phyloP scores from a whole-genome alignment of 2,113 vertebrate species.

The Delphinapterus leucas region DNA sequence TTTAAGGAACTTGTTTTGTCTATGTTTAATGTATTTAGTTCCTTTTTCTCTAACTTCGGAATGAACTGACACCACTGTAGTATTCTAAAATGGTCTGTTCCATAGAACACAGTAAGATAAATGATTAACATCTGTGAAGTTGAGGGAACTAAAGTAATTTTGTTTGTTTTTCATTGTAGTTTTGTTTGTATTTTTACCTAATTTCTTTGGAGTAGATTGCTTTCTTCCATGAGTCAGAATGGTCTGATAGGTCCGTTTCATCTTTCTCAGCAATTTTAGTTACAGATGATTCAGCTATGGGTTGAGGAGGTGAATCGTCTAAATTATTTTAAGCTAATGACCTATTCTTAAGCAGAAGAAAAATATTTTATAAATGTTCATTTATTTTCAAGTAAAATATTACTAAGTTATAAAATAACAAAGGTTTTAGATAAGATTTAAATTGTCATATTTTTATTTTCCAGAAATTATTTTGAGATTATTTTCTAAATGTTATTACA shows the following conservation, averaged over 20 bases:
- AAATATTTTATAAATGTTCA: background rate
- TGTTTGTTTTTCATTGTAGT: background rate
- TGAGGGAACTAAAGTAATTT: background rate
- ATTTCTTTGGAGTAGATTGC: background rate
- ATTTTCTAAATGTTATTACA: background rate
- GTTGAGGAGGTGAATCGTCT: background rate
- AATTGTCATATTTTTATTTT: background rate
- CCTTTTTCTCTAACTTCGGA: background rate
- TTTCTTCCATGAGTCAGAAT: background rate
- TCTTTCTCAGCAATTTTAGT: background rate
- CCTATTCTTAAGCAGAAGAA: background rate
- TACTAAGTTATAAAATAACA: background rate
- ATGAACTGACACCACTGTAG: background rate
- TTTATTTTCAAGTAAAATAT: background rate
- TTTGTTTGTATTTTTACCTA: background rate
- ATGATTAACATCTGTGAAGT: background rate
- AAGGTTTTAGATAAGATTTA: background rate
- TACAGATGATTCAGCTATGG: background rate
- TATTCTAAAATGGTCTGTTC: background rate
- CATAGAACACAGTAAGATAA: background rate
- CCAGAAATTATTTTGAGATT: background rate
- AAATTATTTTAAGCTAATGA: background rate
- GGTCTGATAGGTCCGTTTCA: background rate
- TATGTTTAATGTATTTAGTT: background rate
- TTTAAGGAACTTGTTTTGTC: background rate